Evolutionary conservation across 23 tunicate genomes (phyloP).

Genomic region (Halocynthia roretzi): DNA sequence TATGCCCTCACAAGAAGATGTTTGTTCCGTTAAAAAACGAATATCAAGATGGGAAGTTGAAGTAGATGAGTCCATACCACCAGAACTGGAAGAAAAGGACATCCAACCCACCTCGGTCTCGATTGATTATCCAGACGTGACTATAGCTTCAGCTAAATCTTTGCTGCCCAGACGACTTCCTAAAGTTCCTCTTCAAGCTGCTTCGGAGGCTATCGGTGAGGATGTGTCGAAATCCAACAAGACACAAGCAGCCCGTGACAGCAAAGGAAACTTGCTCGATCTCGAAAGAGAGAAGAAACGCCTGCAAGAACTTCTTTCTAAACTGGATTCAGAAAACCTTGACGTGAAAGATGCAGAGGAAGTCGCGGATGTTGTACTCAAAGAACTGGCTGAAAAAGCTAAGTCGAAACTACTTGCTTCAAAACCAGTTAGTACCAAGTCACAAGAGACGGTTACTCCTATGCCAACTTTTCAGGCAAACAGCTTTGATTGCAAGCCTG

Average conservation of each 20-base stretch:
- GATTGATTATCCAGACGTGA: neutral
- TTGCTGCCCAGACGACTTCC: slow-evolving; percentile 14
- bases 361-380: slow-evolving; percentile 50
- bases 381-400: slow-evolving; percentile 32
- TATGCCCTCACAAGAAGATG: no score
- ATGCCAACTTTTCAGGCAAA: neutral
- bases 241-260: neutral
- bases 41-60: no score
- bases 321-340: slow-evolving; percentile 70
- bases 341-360: slow-evolving; percentile 44
- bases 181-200: neutral
- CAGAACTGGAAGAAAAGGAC: no score
- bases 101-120: neutral
- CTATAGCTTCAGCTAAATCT: slow-evolving; percentile 9
- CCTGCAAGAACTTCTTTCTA: slow-evolving; percentile 49
- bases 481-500: neutral
- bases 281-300: slow-evolving; percentile 63
- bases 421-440: neutral
- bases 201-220: no score
- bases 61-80: no score
- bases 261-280: slow-evolving; percentile 28
- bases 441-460: neutral
- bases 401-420: slow-evolving; percentile 3
- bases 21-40: no score
- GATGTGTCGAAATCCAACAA: no score